Base-by-base conservation (phyloP, 2,888 invertebrate genomes). In the Trypoxylon attenuatum region DNA sequence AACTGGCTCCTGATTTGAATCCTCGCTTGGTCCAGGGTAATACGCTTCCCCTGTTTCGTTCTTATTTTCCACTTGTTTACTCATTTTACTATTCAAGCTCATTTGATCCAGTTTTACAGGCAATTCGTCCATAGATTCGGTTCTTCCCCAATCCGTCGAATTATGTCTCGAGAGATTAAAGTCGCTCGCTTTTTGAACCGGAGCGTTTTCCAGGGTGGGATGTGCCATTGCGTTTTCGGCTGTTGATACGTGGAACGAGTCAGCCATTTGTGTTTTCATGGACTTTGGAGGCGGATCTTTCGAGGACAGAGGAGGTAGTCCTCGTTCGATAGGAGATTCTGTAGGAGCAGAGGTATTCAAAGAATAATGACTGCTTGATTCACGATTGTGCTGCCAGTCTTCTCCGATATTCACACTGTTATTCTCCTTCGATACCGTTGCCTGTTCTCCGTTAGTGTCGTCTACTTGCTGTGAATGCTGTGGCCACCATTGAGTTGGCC, bases 21-120 rank as follows among this genome's bases (percentile, higher is more conserved):
- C 60, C 13, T 58, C 73, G 1, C 49, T 58, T 3, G 60, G 0
- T 2, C 13, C 5, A 6, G 6, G 27, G 15, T 65, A 33, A 29
- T 76, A 67, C 5, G 38, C 6, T n/a, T 69, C 65, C 18, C 41
- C 52, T 1, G 58, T 13, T 1, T 67, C 50, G 2, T 46, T 53
- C 15, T 62, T 64, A 66, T 61, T 69, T 18, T 77, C 80, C 2
- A 55, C 29, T 5, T 66, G 71, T 22, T 73, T 74, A 0, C 47
- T 52, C 13, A 63, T 13, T 46, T 77, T 78, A 18, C 67, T 67
- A 15, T 62, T 71, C 18, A 87, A 52, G 54, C 49, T 81, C 52
- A 87, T 54, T 43, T 87, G 84, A 51, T 77, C 73, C 1, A 87
- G 66, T 22, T 72, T 77, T 22, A 67, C 57, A 1, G 84, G 66